Conservation (phyloP, 2,888 invertebrate genomes). For the Sialis fuliginosa region DNA sequence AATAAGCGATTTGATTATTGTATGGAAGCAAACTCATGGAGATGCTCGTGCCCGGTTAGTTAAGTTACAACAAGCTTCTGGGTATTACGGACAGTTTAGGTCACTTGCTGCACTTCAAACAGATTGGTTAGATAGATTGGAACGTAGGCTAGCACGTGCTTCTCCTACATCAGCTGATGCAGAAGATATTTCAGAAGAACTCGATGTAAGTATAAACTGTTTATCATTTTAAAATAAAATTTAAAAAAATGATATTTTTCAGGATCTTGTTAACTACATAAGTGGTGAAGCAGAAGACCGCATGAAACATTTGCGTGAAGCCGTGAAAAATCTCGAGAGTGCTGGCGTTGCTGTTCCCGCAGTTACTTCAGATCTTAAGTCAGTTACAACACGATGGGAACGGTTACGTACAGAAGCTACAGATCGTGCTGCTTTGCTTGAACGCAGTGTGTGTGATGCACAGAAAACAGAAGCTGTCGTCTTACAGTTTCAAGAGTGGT, state of each 20-base stretch:
- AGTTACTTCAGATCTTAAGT: slow-evolving; percentile 46
- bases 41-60: slow-evolving; percentile 13
- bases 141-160: slow-evolving; percentile 52
- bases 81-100: slow-evolving; percentile 59
- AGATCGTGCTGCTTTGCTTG: slow-evolving; percentile 40
- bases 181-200: slow-evolving; percentile 79
- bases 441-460: slow-evolving; percentile 55
- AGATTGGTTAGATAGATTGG: slow-evolving; percentile 65
- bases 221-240: background rate
- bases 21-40: background rate
- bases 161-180: slow-evolving; percentile 64
- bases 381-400: slow-evolving; percentile 44
- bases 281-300: slow-evolving; percentile 56
- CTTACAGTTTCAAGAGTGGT: slow-evolving; percentile 54
- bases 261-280: slow-evolving; percentile 73
- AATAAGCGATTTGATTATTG: background rate
- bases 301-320: slow-evolving; percentile 18
- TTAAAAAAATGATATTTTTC: slow-evolving; percentile 8
- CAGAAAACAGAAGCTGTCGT: slow-evolving; percentile 59
- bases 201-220: slow-evolving; percentile 44
- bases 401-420: slow-evolving; percentile 50
- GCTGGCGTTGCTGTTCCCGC: slow-evolving; percentile 33
- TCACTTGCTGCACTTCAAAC: slow-evolving; percentile 53
- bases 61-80: slow-evolving; percentile 54
- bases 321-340: slow-evolving; percentile 28